Conservation (phyloP, 2,797 vertebrate species). For the Rhincodon typus region DNA sequence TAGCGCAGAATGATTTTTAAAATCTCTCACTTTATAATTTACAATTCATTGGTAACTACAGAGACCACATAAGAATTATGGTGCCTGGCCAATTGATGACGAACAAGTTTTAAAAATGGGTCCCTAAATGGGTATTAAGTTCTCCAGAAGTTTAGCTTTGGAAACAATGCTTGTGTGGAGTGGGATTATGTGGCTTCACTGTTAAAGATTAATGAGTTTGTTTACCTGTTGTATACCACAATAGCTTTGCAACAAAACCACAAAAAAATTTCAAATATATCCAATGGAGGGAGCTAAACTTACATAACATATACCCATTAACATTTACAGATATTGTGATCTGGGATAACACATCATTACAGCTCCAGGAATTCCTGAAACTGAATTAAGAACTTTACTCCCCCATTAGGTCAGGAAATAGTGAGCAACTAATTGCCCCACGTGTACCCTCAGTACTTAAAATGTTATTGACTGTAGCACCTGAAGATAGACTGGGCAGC, state of each 20-base stretch:
- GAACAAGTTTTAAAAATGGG: background rate
- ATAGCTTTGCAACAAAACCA: background rate
- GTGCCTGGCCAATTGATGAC: background rate
- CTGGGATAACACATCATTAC: background rate
- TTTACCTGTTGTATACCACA: background rate
- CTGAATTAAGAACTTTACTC: background rate
- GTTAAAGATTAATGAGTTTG: background rate
- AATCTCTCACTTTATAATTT: too few relatives aligned
- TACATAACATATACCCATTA: background rate
- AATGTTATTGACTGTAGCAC: background rate
- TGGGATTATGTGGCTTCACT: background rate
- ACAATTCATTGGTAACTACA: too few relatives aligned
- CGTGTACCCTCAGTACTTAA: background rate
- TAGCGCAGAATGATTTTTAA: too few relatives aligned
- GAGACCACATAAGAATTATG: background rate
- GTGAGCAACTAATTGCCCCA: background rate
- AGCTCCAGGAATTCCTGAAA: background rate
- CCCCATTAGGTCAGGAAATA: background rate
- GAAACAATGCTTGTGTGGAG: background rate
- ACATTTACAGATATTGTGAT: background rate
- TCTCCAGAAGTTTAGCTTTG: background rate
- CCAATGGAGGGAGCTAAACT: background rate
- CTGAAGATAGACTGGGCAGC: background rate
- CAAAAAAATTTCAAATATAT: background rate
- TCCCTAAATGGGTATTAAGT: background rate